Evolutionary conservation across 2,113 vertebrate genomes (phyloP), one percentile per base, ranked within the genome.

Genomic region (Excalfactoria chinensis): DNA sequence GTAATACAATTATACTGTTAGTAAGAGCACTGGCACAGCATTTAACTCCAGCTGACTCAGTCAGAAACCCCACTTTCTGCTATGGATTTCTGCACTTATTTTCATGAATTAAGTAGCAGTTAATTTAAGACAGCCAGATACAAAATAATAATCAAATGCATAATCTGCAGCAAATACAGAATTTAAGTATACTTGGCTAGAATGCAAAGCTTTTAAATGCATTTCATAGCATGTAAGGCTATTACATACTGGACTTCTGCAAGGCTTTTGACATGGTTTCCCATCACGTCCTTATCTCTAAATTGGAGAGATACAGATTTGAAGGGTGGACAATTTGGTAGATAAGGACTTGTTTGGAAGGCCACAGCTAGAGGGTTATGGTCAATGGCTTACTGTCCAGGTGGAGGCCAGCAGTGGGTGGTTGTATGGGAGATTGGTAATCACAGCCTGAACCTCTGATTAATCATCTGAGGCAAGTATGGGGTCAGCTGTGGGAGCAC

Each of bases 41-140:
- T 83, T 89, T 48, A 88, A 81, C 71, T 93, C 48, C 88, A 86
- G 64, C 83, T 89, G 84, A 91, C 69, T 86, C 7, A 3, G 53
- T 84, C 59, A 90, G 85, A 93, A 94, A 70, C 41, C 53, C 15
- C 48, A 69, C 71, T 82, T 74, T 59, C 41, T 93, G 41, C 64
- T 86, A 55, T 49, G 53, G 30, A 75, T 75, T 77, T 62, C 67
- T 63, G 26, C 5, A 63, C n/a, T 48, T 84, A 86, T 30, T 53
- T 10, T 60, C 41, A 83, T 13, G 1, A 80, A 59, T 4, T 55
- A 32, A 11, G 26, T 9, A 81, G 53, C 67, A 86, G 26, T 1
- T 64, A 48, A 56, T 89, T 51, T 60, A 32, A 94, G 48, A 48
- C 14, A 64, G 35, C 20, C 51, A 73, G 4, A 81, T 44, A 8